A percentile compares a stretch with the other conserved stretches of the same genome.
Evolutionary conservation across 2,888 invertebrate species (phyloP).

Genomic region (Cancer borealis): DNA sequence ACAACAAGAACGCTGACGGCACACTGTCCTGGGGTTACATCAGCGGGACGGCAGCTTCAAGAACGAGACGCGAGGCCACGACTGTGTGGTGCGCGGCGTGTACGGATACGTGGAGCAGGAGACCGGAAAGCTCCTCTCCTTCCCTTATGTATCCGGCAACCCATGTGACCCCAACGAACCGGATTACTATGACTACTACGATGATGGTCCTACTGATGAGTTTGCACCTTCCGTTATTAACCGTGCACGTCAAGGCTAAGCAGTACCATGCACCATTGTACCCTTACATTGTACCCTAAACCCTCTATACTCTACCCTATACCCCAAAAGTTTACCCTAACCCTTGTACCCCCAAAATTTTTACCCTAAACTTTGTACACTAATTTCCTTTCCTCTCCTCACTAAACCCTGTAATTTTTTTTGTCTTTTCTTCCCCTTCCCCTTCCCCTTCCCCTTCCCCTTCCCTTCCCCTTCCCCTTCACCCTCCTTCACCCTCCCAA

Average conservation of each 20-base stretch:
- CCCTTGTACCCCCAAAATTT: neutral
- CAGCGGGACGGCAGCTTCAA: constrained; percentile 92
- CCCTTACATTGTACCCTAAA: too few species aligned
- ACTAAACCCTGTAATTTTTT: neutral
- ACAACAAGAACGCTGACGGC: constrained; percentile 89
- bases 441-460: neutral
- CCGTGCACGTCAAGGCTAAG: neutral
- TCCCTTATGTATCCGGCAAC: constrained; percentile 90
- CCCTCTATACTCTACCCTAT: neutral
- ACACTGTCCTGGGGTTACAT: constrained; percentile 94
- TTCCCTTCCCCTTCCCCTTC: neutral
- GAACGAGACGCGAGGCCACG: constrained; percentile 89
- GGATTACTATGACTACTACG: constrained; percentile 63
- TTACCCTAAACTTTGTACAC: neutral
- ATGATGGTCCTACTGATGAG: neutral
- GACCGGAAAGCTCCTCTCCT: constrained; percentile 89
- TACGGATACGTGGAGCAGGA: constrained; percentile 90
- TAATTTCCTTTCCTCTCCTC: neutral
- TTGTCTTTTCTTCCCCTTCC: neutral
- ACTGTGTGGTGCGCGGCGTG: constrained; percentile 88
- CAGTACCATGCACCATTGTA: neutral
- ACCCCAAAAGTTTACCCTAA: neutral
- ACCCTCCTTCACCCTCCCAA: neutral
- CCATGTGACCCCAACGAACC: constrained; percentile 81
- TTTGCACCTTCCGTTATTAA: too few species aligned